These are phyloP conservation scores for Idaea straminata DNA, from an alignment of 2,888 invertebrate species.

Conservation along the genomic window DNA sequence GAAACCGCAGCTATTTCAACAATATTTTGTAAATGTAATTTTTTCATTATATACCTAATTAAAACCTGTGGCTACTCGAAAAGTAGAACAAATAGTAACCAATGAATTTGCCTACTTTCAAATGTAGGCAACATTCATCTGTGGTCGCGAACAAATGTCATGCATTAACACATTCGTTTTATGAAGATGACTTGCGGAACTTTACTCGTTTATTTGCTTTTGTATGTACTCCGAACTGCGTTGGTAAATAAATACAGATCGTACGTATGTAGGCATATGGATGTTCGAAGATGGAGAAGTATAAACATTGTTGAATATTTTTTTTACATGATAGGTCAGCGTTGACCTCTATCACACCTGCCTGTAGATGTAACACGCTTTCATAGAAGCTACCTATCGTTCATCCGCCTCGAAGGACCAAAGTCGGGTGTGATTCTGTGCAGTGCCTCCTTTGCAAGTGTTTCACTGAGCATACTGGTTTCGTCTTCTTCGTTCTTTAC, in stretches of 20 bases:
- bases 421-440: too few species aligned
- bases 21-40: neutral
- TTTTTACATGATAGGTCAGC: too few species aligned
- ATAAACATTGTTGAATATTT: too few species aligned
- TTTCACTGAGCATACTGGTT: too few species aligned
- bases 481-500: too few species aligned
- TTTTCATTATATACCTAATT: neutral
- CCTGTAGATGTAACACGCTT: too few species aligned
- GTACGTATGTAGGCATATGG: neutral
- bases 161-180: slow-evolving; percentile 26
- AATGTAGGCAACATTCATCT: slow-evolving; percentile 28
- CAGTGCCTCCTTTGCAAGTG: too few species aligned
- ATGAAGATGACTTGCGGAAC: slow-evolving; percentile 17
- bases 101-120: slow-evolving; percentile 51
- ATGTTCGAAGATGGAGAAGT: too few species aligned
- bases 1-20: neutral
- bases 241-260: neutral
- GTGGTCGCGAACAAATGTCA: slow-evolving; percentile 17
- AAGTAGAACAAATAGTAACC: neutral
- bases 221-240: neutral
- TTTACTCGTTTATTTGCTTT: neutral
- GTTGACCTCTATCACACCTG: too few species aligned
- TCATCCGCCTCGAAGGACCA: too few species aligned
- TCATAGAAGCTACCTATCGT: too few species aligned
- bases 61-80: neutral